phyloP scores from a whole-genome alignment of 2,113 vertebrate species.

The Copsychus sechellarum region DNA sequence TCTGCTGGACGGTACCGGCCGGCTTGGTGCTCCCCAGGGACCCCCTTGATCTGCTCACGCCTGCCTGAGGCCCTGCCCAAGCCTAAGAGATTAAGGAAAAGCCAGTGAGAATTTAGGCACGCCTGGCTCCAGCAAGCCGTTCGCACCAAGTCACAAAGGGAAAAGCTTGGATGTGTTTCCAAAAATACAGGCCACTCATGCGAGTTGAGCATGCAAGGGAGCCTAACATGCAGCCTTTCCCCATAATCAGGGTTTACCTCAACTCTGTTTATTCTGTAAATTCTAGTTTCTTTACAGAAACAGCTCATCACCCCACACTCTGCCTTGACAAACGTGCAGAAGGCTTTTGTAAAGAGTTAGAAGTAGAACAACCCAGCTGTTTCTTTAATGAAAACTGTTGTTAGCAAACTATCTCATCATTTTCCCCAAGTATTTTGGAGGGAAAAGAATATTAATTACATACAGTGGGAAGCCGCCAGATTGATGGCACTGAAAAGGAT shows the following conservation, averaged over 20 bases:
- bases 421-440: constrained; percentile 20
- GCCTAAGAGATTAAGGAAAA: constrained; percentile 57
- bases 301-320: constrained; percentile 62
- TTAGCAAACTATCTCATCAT: constrained; percentile 39
- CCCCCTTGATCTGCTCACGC: constrained; percentile 8
- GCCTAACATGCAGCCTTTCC: constrained; percentile 26
- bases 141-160: constrained; percentile 58
- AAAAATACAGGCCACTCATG: constrained; percentile 42
- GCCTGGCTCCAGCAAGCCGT: constrained; percentile 4
- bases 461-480: background rate
- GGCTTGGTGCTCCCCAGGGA: background rate
- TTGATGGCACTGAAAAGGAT: background rate
- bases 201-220: constrained; percentile 47
- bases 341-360: constrained; percentile 25
- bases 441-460: background rate
- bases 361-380: constrained; percentile 27
- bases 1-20: background rate
- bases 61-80: constrained; percentile 15
- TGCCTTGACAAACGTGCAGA: constrained; percentile 9
- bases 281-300: constrained; percentile 70
- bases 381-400: constrained; percentile 23
- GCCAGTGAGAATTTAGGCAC: constrained; percentile 57
- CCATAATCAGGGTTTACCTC: constrained; percentile 62
- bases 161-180: constrained; percentile 53
- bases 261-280: constrained; percentile 72